phyloP scores from a whole-genome alignment of 1,140 invertebrate genomes.

The Episyrphus balteatus region DNA sequence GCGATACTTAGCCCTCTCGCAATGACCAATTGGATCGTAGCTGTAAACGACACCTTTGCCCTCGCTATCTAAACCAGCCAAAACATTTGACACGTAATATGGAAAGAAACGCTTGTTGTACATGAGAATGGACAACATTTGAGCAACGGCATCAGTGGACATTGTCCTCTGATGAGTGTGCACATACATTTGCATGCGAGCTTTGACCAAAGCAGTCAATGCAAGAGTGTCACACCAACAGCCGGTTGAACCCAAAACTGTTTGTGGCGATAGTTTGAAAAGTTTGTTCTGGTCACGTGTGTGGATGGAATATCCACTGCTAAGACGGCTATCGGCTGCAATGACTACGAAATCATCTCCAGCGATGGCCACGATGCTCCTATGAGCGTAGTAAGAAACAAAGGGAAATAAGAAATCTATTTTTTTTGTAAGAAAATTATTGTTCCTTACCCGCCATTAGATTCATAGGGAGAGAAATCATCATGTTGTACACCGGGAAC shows the following conservation, averaged over 20 bases:
- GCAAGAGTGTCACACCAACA: conserved; percentile 98
- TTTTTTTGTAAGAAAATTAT: background rate
- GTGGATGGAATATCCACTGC: conserved; percentile 79
- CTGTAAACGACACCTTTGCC: conserved; percentile 91
- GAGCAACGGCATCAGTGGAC: conserved; percentile 82
- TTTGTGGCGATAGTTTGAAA: conserved; percentile 64
- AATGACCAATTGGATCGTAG: conserved; percentile 95
- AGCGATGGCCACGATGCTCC: conserved; percentile 83
- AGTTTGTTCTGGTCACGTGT: conserved; percentile 79
- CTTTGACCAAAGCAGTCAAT: conserved; percentile 71
- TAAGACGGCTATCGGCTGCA: conserved; percentile 86
- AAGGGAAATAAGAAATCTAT: background rate
- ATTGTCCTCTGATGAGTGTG: conserved; percentile 93
- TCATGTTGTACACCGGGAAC: conserved; percentile 46
- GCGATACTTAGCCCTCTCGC: conserved; percentile 65
- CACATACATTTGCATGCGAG: conserved; percentile 88
- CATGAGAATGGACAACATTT: conserved; percentile 91
- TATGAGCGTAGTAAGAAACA: conserved; percentile 26
- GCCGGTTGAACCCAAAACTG: conserved; percentile 80
- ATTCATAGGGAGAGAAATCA: conserved; percentile 62
- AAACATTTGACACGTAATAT: conserved; percentile 91
- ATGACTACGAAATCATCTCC: conserved; percentile 83
- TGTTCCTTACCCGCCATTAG: conserved; percentile 58
- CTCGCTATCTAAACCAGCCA: conserved; percentile 77
- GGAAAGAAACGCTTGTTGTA: conserved; percentile 98